Evolutionary conservation across 2,888 invertebrate genomes (phyloP), one percentile per base, ranked within the genome.

Genomic region (Kryphioiulus occultus): DNA sequence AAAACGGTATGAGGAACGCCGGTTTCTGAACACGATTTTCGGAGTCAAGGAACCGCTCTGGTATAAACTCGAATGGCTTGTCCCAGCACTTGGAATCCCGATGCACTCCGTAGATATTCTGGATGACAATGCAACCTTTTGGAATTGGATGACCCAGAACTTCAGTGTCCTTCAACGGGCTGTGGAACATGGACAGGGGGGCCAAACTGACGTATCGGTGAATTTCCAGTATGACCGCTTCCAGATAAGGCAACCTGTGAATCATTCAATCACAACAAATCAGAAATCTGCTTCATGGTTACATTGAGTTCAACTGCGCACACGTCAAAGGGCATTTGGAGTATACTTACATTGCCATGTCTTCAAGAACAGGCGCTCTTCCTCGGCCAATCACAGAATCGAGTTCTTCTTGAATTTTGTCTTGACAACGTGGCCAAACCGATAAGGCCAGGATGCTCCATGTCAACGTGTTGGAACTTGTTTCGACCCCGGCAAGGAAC

Each of bases 381-480:
- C 89, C 89, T 9, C 89, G 17, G 7, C 91, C 91, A 22, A 90
- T 89, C 5, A 88, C 85, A 4, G 88, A 32, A 9, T 88, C 88
- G n/a, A 91, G 90, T 89, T 92, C 92, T 1, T 87, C 83, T 87
- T 91, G 90, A 0, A 91, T 90, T 47, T 88, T 89, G 35, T 90
- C 88, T 91, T 91, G 87, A 90, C 89, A 17, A n/a, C 89, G 30
- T 2, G 89, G 89, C 39, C 85, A 86, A 17, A 53, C 3, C 39
- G 83, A 39, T 32, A 89, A 47, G 22, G 85, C 86, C 17, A n/a
- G n/a, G n/a, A n/a, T n/a, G n/a, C n/a, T n/a, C n/a, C n/a, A n/a
- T n/a, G n/a, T n/a, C n/a, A n/a, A 89, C 47, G 15, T 89, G 10
- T 88, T 89, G 26, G 87, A 15, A 10, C 88, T 89, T 10, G 89